Conservation (phyloP, 2,113 vertebrate species). For the Nesogale talazaci region DNA sequence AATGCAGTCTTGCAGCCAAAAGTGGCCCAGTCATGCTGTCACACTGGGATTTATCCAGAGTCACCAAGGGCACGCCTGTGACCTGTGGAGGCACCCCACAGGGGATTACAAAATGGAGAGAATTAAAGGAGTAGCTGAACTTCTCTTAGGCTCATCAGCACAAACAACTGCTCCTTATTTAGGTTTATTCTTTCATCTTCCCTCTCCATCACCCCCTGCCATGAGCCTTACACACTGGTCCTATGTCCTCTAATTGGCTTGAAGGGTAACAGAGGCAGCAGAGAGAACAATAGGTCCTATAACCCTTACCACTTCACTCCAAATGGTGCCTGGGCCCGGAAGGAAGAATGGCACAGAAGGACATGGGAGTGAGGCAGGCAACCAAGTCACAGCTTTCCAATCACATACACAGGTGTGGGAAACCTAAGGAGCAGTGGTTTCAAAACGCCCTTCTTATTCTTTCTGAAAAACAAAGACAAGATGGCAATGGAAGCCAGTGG, state of each 20-base stretch:
- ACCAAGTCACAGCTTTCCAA: background rate
- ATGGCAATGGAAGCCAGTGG: background rate
- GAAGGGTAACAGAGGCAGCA: background rate
- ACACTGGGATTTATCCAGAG: background rate
- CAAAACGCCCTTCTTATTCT: background rate
- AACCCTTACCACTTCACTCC: conserved; percentile 25
- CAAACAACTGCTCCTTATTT: background rate
- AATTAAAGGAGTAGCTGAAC: background rate
- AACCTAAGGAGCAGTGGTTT: background rate
- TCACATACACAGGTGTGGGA: background rate
- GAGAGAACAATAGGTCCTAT: background rate
- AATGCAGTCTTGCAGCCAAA: background rate
- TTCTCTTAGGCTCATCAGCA: background rate
- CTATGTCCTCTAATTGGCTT: background rate
- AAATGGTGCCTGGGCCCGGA: background rate
- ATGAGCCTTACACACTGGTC: background rate
- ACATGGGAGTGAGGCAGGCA: background rate
- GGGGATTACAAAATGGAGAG: background rate
- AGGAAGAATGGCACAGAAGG: too few species aligned
- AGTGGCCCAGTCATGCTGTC: background rate
- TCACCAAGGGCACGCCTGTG: background rate
- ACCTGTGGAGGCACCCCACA: too few species aligned
- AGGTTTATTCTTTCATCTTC: background rate
- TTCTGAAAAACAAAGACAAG: background rate
- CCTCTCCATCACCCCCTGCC: background rate